Percentiles rank a stretch among this genome's conserved stretches.
phyloP scores from a whole-genome alignment of 53 echinoderm and acorn worm genomes.

The Zoroaster sp. region DNA sequence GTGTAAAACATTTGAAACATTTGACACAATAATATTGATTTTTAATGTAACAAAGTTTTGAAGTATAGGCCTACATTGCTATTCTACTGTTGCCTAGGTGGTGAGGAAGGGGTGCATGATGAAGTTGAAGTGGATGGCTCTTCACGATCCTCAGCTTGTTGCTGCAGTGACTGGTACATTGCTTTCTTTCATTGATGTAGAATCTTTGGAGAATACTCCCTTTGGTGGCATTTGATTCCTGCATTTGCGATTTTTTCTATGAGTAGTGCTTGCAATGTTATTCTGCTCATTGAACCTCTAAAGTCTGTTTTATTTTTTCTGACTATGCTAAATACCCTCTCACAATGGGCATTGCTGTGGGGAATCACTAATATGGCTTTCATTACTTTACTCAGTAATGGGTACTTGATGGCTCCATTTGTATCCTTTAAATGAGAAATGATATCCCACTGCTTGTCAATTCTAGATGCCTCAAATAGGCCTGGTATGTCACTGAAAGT shows the following conservation, averaged over 20 bases:
- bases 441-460: constrained; percentile 53
- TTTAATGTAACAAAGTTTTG: too few species aligned
- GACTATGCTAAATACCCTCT: constrained; percentile 55
- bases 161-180: background rate
- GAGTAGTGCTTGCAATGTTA: constrained; percentile 41
- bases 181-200: background rate
- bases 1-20: too few species aligned
- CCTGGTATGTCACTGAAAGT: constrained; percentile 12
- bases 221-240: constrained; percentile 41
- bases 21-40: too few species aligned
- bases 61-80: too few species aligned
- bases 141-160: background rate
- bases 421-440: constrained; percentile 33
- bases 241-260: constrained; percentile 29
- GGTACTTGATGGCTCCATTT: background rate
- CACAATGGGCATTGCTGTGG: constrained; percentile 64
- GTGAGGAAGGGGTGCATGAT: background rate
- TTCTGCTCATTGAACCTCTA: constrained; percentile 37
- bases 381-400: constrained; percentile 32
- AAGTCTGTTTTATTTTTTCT: constrained; percentile 67
- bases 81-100: too few species aligned
- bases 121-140: background rate
- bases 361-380: constrained; percentile 57
- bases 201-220: constrained; percentile 24
- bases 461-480: constrained; percentile 31